Base-by-base conservation (phyloP, 2,888 invertebrate genomes). In the Cheilosia vulpina region DNA sequence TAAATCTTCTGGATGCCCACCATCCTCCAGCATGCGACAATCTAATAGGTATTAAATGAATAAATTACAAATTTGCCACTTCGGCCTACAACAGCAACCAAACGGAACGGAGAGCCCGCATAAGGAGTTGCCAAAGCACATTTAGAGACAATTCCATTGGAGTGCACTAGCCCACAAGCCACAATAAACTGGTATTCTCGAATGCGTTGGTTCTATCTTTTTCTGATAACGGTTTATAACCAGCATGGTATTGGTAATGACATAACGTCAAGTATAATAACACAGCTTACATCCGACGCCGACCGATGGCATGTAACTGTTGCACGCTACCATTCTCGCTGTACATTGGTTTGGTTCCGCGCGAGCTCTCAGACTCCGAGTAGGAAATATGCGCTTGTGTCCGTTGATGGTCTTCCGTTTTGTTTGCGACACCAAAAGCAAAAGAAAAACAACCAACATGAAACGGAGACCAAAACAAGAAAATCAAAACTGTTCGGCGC, bases 241-340 rank as follows among this genome's bases (percentile, higher is more conserved):
- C 43, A 52, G 52, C 43, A 50, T 82, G 34, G 63, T 81, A 72
- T 57, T 66, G 50, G 62, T 84, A 76, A 71, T 84, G 85, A 85
- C 76, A 81, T 85, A 85, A 85, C 78, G 31, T 77, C 71, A 38
- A 75, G 38, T 81, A 85, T 85, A 85, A 81, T 68, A 81, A 66
- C 65, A 76, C 76, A 45, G 52, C 75, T 72, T 38, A 38, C 76
- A 72, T 68, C 66, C 72, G 62, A 72, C 19, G 58, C 17, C 17
- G 13, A 63, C 6, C n/a, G 66, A 72, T 17, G 19, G 66, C 62
- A 66, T 80, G 81, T 85, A 85, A 85, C 85, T 72, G 85, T 85
- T 85, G 85, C 76, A 85, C 57, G 62, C 71, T 68, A 38, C 81
- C 66, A 80, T 80, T 80, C 47, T 21, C 62, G 68, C 31, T 45